Evolutionary conservation across 2,797 vertebrate genomes (phyloP), one percentile per base, ranked within the genome.

Genomic region (Labroides dimidiatus): DNA sequence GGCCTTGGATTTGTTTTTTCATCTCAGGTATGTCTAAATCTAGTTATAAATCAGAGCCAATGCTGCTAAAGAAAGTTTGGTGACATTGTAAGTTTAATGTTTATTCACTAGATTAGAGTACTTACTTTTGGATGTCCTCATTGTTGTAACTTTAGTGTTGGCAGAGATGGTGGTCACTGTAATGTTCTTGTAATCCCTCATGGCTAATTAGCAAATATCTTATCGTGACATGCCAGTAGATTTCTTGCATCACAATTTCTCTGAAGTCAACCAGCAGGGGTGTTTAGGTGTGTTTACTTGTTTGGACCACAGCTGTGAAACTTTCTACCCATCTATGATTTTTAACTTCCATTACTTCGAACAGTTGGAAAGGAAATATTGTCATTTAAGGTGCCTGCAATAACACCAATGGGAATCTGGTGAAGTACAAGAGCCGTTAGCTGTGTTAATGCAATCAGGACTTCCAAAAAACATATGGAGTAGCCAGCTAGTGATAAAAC

Each of bases 171-270:
- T 69, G 61, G 77, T 47, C 39, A 57, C 67, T 69, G 60, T 83
- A 80, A 77, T 71, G 65, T 64, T 76, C 78, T 80, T 80, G 79
- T 83, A 84, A 84, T 89, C 84, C 76, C 70, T 60, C 83, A 82
- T 82, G 82, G 78, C 69, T 87, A 87, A 87, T 87, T 85, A 89
- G 71, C 17, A 15, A 42, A 61, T 49, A 67, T 75, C 72, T 81
- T 69, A 64, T 73, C 59, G 63, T 63, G 64, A 81, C 64, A 65
- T 69, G 51, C 59, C 55, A 70, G 69, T 64, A 55, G 16, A 65
- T 82, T 86, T 74, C 47, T 65, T 66, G 51, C 62, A 53, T 71
- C 52, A 52, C 49, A 58, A 52, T 75, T 57, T 8, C 56, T 85
- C 59, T 59, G 43, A 78, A 81, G 68, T 64, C 39, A 62, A 81